Conservation (phyloP, 2,888 invertebrate species). For the Caenorhabditis wallacei region DNA sequence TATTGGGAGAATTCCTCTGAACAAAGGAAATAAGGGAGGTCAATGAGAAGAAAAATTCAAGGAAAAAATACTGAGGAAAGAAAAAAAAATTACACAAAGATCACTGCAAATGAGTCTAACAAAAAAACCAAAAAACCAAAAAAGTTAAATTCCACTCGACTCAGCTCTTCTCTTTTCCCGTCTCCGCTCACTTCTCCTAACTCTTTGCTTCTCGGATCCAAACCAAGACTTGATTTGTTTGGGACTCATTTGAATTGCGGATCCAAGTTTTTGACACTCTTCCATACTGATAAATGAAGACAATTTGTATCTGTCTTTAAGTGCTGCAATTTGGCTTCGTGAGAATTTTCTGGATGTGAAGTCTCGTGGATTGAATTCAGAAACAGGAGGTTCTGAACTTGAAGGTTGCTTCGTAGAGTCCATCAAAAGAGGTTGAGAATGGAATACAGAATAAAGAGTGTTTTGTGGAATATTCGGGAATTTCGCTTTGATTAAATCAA, state of each 20-base stretch:
- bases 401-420: too few relatives aligned
- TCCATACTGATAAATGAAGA: background rate
- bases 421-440: too few relatives aligned
- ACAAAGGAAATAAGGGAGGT: too few relatives aligned
- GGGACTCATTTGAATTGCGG: background rate
- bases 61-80: too few relatives aligned
- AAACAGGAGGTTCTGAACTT: background rate
- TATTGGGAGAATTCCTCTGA: too few relatives aligned
- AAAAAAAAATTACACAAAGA: too few relatives aligned
- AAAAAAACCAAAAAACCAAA: background rate
- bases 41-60: too few relatives aligned
- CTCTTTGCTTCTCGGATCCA: background rate
- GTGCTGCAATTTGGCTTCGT: too few relatives aligned
- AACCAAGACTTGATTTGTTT: background rate
- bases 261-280: background rate
- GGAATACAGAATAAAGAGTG: background rate
- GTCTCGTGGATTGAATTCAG: too few relatives aligned
- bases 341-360: too few relatives aligned
- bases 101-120: background rate
- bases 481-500: background rate
- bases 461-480: background rate
- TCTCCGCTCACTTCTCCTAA: background rate
- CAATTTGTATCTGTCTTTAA: background rate
- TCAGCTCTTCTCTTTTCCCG: background rate
- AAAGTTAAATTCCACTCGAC: background rate